Conservation (phyloP, 2,888 invertebrate genomes). For the Leptinotarsa tumamoca region DNA sequence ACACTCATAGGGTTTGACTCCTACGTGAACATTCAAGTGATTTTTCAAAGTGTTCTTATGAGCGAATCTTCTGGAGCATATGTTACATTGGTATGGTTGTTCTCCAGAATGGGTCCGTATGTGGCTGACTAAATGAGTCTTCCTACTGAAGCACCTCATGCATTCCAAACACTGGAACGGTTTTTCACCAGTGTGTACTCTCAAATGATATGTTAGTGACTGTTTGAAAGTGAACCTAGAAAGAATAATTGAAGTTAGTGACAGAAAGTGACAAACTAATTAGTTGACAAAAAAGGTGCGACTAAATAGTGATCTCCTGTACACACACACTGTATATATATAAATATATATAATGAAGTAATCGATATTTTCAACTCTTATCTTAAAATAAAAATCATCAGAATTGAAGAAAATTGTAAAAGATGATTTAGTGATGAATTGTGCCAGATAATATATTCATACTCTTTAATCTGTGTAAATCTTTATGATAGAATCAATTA, state of each 20-base stretch:
- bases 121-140: neutral
- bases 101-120: neutral
- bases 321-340: no score
- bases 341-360: no score
- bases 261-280: no score
- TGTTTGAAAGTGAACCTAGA: neutral
- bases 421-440: no score
- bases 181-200: slow-evolving; percentile 2
- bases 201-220: neutral
- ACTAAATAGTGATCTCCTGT: no score
- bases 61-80: neutral
- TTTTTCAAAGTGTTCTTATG: slow-evolving; percentile 1
- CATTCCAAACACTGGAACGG: slow-evolving; percentile 1
- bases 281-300: no score
- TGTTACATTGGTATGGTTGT: neutral
- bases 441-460: no score
- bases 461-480: no score
- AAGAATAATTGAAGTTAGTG: neutral
- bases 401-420: no score
- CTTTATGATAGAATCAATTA: no score
- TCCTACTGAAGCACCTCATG: neutral
- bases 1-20: neutral
- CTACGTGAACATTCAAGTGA: neutral
- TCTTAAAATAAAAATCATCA: no score
- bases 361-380: no score